phyloP scores from a whole-genome alignment of 2,888 invertebrate species.

The Plusia festucae region DNA sequence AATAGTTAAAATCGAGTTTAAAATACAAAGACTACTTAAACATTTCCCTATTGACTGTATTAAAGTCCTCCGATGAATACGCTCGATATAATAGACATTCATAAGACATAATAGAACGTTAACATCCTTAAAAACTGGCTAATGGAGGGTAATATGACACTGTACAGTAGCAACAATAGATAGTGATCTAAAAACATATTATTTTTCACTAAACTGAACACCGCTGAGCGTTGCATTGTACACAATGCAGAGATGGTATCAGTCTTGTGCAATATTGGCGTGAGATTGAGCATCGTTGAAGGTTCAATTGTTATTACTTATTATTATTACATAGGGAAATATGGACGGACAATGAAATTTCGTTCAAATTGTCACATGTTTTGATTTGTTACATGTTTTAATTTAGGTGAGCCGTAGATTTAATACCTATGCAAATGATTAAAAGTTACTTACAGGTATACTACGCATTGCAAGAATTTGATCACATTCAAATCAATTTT shows the following conservation, averaged over 20 bases:
- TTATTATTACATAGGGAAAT: conserved; percentile 21
- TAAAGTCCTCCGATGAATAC: conserved; percentile 15
- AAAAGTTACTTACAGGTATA: too few species aligned
- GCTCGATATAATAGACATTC: conserved; percentile 43
- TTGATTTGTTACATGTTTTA: too few species aligned
- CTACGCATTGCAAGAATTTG: too few species aligned
- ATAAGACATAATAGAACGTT: conserved; percentile 43
- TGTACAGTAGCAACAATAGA: conserved; percentile 73
- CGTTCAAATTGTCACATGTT: background rate
- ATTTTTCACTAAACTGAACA: conserved; percentile 84
- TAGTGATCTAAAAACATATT: conserved; percentile 84
- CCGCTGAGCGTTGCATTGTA: conserved; percentile 60
- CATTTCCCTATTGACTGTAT: conserved; percentile 3
- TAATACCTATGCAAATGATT: too few species aligned
- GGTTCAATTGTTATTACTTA: conserved; percentile 44
- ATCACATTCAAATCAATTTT: too few species aligned
- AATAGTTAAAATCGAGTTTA: background rate
- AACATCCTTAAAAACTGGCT: conserved; percentile 56
- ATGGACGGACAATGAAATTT: background rate
- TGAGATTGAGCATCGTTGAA: conserved; percentile 63
- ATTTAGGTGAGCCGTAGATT: too few species aligned
- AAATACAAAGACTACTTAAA: conserved; percentile 6
- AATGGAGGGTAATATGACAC: conserved; percentile 71
- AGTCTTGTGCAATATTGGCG: conserved; percentile 73
- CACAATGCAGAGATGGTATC: conserved; percentile 62